Conservation (phyloP, 2,113 vertebrate species). For the Stegastes partitus region DNA sequence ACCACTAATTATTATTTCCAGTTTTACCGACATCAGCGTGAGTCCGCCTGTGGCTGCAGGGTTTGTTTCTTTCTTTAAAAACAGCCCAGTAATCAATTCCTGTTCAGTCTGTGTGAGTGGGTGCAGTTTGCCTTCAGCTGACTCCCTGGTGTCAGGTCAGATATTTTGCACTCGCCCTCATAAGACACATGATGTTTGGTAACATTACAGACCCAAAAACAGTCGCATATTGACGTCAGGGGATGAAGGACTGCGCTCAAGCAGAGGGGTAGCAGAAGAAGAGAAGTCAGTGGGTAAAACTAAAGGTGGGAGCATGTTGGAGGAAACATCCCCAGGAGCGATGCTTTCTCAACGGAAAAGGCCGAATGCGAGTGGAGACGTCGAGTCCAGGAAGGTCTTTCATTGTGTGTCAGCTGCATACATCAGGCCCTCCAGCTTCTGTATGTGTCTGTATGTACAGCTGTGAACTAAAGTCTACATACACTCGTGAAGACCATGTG, state of each 20-base stretch:
- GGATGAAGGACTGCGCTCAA: no score
- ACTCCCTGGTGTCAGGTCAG: slow-evolving; percentile 43
- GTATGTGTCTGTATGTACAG: not conserved
- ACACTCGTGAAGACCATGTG: no score
- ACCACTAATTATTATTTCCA: no score
- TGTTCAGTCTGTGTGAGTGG: not conserved
- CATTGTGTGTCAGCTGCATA: slow-evolving; percentile 1
- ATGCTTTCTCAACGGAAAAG: slow-evolving; percentile 34
- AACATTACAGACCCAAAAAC: slow-evolving; percentile 16
- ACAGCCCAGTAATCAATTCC: not conserved
- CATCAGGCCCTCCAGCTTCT: slow-evolving; percentile 24
- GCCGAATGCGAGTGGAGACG: slow-evolving; percentile 29
- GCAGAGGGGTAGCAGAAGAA: no score
- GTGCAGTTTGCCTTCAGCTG: slow-evolving; percentile 13
- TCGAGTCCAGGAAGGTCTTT: slow-evolving; percentile 46
- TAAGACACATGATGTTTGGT: slow-evolving; percentile 19
- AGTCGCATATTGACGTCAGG: not conserved
- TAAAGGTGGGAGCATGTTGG: slow-evolving; percentile 42
- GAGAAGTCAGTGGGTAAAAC: slow-evolving; percentile 24
- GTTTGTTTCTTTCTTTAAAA: not conserved
- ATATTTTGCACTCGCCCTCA: slow-evolving; percentile 12
- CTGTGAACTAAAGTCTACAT: no score
- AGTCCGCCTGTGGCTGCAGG: no score
- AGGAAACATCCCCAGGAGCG: slow-evolving; percentile 38
- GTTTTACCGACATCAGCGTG: no score